Base-by-base conservation (phyloP, 2,888 invertebrate species). In the Drosophila maculinotata region DNA sequence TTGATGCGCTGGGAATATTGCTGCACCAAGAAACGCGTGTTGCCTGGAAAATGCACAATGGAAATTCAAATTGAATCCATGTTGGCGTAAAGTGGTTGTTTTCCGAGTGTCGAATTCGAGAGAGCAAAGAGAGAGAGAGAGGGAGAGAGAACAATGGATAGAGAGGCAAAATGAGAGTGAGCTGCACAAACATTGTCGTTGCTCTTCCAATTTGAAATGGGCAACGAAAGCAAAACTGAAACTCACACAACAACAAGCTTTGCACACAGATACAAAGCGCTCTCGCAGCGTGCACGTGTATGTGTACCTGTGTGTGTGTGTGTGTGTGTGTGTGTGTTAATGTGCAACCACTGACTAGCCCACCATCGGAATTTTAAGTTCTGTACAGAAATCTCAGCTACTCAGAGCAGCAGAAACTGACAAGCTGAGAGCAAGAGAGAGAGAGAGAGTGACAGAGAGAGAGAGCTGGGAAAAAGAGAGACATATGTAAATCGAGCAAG, bases 41-140 rank as follows among this genome's bases (percentile, higher is more conserved):
- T 56, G 68, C 20, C 65, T 81, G 71, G 79, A 84, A 79, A 81
- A 77, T 63, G 41, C 68, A 82, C 41, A 62, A 44, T 81, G 62
- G 64, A 79, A 85, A 71, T 51, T 66, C 60, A 42, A 48, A 65
- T 63, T 59, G 70, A 75, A 59, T 79, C 63, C 63, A 38, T 62
- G 42, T 53, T 53, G 71, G 71, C 51, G 76, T 51, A 69, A 76
- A 79, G 88, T 85, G 87, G 85, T 86, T 85, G 88, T 78, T 80
- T 78, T 83, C 41, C 26, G 38, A 36, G 31, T 7, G 25, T 14
- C 25, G 60, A 38, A 51, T 28, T 20, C 2, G 14, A 23, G 6
- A 41, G 44, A 47, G 33, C 53, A 25, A 10, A 36, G 42, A 48
- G 39, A 45, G 38, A 52, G 3, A 17, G 30, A 7, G 15, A 12